Conservation (phyloP, 2,888 invertebrate genomes). For the Limnephilus lunatus region DNA sequence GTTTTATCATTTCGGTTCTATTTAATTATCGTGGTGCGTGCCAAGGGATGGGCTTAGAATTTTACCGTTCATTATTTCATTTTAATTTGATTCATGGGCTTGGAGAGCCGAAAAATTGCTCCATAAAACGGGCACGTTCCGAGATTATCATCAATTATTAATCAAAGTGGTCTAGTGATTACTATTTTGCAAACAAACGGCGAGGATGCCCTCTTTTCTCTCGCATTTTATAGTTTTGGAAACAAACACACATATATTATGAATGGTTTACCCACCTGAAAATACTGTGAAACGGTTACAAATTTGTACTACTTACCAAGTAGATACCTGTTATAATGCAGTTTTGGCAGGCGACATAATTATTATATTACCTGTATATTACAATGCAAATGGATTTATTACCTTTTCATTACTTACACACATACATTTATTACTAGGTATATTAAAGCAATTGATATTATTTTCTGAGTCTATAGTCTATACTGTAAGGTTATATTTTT, state of each 20-base stretch:
- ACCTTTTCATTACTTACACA: background rate
- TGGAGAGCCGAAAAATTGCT: slow-evolving; percentile 40
- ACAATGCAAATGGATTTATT: background rate
- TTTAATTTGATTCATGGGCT: slow-evolving; percentile 58
- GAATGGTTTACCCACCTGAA: background rate
- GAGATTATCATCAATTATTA: slow-evolving; percentile 51
- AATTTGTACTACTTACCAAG: background rate
- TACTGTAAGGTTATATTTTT: background rate
- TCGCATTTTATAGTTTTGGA: background rate
- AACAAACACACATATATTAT: background rate
- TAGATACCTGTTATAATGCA: background rate
- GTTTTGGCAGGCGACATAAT: too few species aligned
- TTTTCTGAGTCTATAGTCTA: background rate
- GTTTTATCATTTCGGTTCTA: slow-evolving; percentile 54
- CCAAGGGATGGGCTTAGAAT: slow-evolving; percentile 2
- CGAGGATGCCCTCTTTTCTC: background rate
- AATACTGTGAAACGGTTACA: background rate
- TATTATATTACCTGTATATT: too few species aligned
- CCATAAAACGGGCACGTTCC: slow-evolving; percentile 51
- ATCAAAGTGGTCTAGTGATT: slow-evolving; percentile 40
- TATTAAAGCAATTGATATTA: background rate
- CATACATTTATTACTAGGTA: background rate
- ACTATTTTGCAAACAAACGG: background rate
- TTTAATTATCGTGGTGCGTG: slow-evolving; percentile 60
- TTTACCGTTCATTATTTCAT: slow-evolving; percentile 53